A percentile compares a stretch with the other conserved stretches of the same genome.
phyloP scores from a whole-genome alignment of 2,797 vertebrate species.

The Tenualosa thibaudeaui region DNA sequence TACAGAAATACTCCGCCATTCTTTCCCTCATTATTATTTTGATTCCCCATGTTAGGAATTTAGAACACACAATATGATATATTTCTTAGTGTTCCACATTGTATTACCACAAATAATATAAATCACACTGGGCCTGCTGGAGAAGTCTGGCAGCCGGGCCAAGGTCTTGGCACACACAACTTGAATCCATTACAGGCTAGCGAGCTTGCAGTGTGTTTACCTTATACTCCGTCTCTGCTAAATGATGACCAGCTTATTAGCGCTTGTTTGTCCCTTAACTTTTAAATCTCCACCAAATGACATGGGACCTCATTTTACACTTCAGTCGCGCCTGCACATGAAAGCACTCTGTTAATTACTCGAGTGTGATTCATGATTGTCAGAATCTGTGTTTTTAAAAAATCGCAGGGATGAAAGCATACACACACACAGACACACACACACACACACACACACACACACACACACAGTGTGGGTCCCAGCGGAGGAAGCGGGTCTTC shows the following conservation, averaged over 20 bases:
- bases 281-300: conserved; percentile 70
- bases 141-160: background rate
- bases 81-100: background rate
- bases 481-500: conserved; percentile 34
- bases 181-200: background rate
- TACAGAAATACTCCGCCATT: background rate
- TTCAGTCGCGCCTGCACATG: conserved; percentile 76
- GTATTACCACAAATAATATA: conserved; percentile 15
- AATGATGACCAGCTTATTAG: conserved; percentile 76
- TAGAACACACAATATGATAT: conserved; percentile 13
- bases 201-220: conserved; percentile 59
- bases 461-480: conserved; percentile 43
- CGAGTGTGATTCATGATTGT: conserved; percentile 73
- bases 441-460: conserved; percentile 37
- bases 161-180: background rate
- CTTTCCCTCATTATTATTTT: background rate
- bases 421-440: too few species aligned
- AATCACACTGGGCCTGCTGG: background rate
- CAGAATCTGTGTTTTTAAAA: conserved; percentile 64
- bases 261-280: conserved; percentile 77
- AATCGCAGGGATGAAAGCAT: conserved; percentile 60
- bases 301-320: conserved; percentile 75
- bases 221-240: conserved; percentile 60
- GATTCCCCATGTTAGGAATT: conserved; percentile 9
- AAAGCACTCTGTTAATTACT: conserved; percentile 78